Evolutionary conservation across 2,888 invertebrate genomes (phyloP).

Genomic region (Metalampra italica): DNA sequence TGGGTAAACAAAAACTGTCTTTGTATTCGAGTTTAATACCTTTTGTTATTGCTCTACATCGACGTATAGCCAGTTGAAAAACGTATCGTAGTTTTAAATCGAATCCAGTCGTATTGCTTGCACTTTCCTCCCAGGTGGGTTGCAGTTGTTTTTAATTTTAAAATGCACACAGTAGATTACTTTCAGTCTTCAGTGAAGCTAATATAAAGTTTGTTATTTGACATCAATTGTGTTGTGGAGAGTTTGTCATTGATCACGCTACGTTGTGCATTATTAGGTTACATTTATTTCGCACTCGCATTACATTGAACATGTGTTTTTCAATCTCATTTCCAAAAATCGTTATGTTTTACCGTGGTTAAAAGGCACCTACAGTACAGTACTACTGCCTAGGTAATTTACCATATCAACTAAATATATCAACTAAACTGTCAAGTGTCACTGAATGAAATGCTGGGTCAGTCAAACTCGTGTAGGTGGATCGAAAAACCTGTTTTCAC

Average conservation of each 20-base stretch:
- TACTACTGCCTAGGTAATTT: no score
- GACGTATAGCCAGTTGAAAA: conserved; percentile 20
- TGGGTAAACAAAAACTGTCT: background rate
- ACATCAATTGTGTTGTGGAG: conserved; percentile 14
- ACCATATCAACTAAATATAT: no score
- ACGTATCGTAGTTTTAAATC: conserved; percentile 60
- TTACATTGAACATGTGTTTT: no score
- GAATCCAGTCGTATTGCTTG: conserved; percentile 59
- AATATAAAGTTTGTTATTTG: conserved; percentile 43
- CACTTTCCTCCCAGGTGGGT: conserved; percentile 46
- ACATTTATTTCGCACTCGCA: background rate
- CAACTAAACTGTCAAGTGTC: no score
- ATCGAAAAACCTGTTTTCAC: no score
- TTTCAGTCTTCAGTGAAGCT: conserved; percentile 41
- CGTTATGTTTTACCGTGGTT: no score
- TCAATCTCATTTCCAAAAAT: no score
- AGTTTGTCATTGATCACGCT: conserved; percentile 2
- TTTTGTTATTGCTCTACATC: background rate
- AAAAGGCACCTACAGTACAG: no score
- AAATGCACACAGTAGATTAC: conserved; percentile 34
- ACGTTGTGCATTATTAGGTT: background rate
- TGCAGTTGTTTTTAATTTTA: conserved; percentile 55
- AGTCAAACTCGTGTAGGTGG: no score
- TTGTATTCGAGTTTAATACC: background rate
- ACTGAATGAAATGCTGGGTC: no score